Evolutionary conservation across 2,797 vertebrate genomes (phyloP).

Genomic region (Siniperca undulata): DNA sequence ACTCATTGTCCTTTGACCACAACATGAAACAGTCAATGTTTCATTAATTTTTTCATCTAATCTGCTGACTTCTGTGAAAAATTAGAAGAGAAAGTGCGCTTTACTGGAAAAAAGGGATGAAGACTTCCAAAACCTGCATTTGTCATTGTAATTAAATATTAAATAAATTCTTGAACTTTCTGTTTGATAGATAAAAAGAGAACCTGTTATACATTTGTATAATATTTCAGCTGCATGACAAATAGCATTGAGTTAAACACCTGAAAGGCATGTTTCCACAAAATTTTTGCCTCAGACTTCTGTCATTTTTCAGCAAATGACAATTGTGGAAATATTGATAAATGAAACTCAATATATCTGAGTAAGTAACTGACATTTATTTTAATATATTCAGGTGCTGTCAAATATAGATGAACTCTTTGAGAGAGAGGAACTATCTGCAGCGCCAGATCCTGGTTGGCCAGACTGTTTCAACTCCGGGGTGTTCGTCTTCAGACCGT

Average conservation of each 20-base stretch:
- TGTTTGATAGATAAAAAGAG: too few relatives aligned
- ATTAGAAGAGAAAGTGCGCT: too few relatives aligned
- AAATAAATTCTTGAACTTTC: too few relatives aligned
- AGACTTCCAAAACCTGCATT: too few relatives aligned
- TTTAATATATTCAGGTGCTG: conserved; percentile 87
- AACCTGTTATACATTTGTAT: too few relatives aligned
- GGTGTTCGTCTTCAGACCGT: conserved; percentile 95
- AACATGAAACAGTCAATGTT: too few relatives aligned
- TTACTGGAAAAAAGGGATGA: too few relatives aligned
- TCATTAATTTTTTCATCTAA: too few relatives aligned
- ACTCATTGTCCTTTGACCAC: too few relatives aligned
- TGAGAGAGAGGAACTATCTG: conserved; percentile 95
- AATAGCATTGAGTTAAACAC: neutral
- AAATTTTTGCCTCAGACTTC: neutral
- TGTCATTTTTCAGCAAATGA: neutral
- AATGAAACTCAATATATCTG: neutral
- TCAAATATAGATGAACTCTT: conserved; percentile 97
- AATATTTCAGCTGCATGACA: neutral
- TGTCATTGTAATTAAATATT: too few relatives aligned
- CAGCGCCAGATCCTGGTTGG: conserved; percentile 97
- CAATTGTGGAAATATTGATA: neutral
- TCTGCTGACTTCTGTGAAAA: neutral
- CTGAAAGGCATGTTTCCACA: neutral
- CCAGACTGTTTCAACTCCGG: conserved; percentile 99
- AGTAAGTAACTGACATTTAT: neutral